Conservation (phyloP, 2,888 invertebrate genomes). For the Xestia c-nigrum region DNA sequence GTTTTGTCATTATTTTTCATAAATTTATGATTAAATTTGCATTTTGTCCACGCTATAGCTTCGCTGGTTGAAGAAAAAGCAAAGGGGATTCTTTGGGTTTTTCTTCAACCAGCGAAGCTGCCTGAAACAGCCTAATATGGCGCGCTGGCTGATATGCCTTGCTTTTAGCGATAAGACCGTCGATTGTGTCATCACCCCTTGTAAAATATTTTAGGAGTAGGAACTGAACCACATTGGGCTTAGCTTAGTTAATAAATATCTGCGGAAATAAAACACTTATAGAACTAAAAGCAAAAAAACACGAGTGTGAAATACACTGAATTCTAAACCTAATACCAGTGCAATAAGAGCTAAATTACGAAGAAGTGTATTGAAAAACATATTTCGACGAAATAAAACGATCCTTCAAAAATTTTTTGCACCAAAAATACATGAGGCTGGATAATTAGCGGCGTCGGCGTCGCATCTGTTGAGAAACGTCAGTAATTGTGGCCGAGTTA, state of each 20-base stretch:
- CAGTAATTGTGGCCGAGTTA: constrained; percentile 84
- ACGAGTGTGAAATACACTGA: not conserved
- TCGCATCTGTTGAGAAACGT: constrained; percentile 83
- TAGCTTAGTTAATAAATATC: not conserved
- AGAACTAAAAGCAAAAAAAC: not conserved
- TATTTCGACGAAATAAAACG: constrained; percentile 33
- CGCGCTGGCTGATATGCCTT: too few relatives aligned
- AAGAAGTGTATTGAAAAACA: constrained; percentile 8
- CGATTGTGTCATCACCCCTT: too few relatives aligned
- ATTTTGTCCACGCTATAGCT: not conserved
- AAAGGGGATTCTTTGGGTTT: too few relatives aligned
- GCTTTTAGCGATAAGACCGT: too few relatives aligned
- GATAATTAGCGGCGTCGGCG: constrained; percentile 81
- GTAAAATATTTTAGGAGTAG: too few relatives aligned
- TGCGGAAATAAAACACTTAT: not conserved
- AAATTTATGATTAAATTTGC: not conserved
- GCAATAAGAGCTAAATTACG: not conserved
- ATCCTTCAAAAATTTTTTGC: constrained; percentile 64
- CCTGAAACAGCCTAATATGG: too few relatives aligned
- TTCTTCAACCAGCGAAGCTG: too few relatives aligned
- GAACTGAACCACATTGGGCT: not conserved
- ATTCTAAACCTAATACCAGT: not conserved
- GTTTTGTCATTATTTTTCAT: not conserved
- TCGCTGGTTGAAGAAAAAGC: not conserved
- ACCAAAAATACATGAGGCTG: constrained; percentile 73